phyloP scores from a whole-genome alignment of 2,888 invertebrate species.

The Sericinus montela region DNA sequence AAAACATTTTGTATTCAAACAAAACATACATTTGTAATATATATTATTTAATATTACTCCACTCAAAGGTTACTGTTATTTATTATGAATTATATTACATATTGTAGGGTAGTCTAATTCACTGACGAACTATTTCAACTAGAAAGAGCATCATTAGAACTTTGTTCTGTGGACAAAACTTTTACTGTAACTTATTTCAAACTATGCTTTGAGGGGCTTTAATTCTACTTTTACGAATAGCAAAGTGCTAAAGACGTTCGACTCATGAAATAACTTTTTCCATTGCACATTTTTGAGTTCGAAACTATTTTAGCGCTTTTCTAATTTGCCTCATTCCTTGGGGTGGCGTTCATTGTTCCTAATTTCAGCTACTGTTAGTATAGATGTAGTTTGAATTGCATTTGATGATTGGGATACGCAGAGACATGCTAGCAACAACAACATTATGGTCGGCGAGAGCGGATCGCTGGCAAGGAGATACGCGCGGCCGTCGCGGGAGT shows the following conservation, averaged over 20 bases:
- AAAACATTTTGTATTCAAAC: neutral
- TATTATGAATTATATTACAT: conserved; percentile 3
- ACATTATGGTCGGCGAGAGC: conserved; percentile 75
- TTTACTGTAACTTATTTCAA: conserved; percentile 27
- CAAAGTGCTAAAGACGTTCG: conserved; percentile 40
- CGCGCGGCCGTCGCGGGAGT: conserved; percentile 60
- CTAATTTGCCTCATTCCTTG: conserved; percentile 15
- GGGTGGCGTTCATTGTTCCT: conserved; percentile 24
- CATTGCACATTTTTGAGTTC: neutral
- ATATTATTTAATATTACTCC: neutral
- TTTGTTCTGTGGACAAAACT: conserved; percentile 25
- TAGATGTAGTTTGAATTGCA: conserved; percentile 65
- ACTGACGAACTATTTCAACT: conserved; percentile 34
- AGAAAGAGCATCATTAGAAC: conserved; percentile 23
- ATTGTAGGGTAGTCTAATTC: conserved; percentile 40
- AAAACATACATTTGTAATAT: neutral
- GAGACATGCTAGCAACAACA: conserved; percentile 81
- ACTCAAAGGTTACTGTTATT: neutral
- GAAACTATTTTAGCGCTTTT: conserved; percentile 13
- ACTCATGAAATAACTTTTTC: neutral
- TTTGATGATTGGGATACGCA: conserved; percentile 70
- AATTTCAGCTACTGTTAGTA: conserved; percentile 25
- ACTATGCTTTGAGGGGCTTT: conserved; percentile 53
- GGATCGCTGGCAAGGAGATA: conserved; percentile 72
- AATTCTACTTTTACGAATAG: conserved; percentile 26